Evolutionary conservation across 2,113 vertebrate species (phyloP).

Genomic region (Gymnarchus niloticus): DNA sequence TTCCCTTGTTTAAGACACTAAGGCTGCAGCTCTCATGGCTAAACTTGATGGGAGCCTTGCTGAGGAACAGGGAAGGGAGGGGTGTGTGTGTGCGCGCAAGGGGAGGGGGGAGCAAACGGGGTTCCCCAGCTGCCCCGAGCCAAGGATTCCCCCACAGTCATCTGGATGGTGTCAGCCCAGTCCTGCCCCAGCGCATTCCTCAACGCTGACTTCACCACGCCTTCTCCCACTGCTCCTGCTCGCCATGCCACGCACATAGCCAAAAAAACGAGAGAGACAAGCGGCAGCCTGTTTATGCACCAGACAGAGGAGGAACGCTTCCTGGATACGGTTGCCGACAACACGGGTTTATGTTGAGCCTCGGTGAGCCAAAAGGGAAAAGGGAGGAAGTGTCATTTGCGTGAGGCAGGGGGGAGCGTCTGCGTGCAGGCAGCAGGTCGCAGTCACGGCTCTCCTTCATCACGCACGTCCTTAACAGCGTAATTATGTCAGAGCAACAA

Average conservation of each 20-base stretch:
- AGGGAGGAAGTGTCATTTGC: conserved; percentile 37
- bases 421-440: background rate
- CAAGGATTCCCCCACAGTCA: conserved; percentile 75
- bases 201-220: conserved; percentile 57
- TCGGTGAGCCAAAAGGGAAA: conserved; percentile 29
- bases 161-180: conserved; percentile 55
- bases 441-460: background rate
- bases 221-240: conserved; percentile 23
- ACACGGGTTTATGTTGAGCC: conserved; percentile 45
- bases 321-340: conserved; percentile 70
- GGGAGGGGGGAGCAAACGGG: conserved; percentile 45
- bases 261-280: conserved; percentile 53
- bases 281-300: conserved; percentile 59
- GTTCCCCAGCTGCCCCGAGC: conserved; percentile 60
- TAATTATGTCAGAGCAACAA: background rate
- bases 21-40: conserved; percentile 34
- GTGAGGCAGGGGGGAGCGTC: background rate
- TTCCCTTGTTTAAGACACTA: conserved; percentile 54
- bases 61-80: conserved; percentile 39
- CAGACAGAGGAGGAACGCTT: conserved; percentile 64
- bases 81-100: too few relatives aligned
- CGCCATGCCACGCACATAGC: conserved; percentile 20
- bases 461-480: background rate
- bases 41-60: conserved; percentile 49
- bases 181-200: conserved; percentile 68